Evolutionary conservation across 1,140 invertebrate species (phyloP).

Genomic region (Neodiprion fabricii): DNA sequence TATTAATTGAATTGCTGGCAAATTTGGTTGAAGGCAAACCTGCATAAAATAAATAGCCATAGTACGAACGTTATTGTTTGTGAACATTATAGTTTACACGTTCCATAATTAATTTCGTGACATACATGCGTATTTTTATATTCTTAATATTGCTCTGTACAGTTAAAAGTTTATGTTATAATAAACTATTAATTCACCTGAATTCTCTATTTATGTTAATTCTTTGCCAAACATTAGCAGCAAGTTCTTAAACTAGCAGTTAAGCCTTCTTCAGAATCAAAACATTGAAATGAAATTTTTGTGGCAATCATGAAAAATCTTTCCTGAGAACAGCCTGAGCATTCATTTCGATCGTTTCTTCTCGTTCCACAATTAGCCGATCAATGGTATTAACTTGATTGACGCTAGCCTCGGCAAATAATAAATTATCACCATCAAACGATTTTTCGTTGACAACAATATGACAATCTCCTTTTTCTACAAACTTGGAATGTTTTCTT

Average conservation of each 20-base stretch:
- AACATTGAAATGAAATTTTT: neutral
- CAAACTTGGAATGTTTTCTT: slow-evolving; percentile 26
- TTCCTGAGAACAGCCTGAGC: neutral
- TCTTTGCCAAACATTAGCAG: neutral
- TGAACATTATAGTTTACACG: neutral
- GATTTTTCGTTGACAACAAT: slow-evolving; percentile 22
- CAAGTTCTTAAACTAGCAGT: neutral
- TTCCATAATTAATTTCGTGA: neutral
- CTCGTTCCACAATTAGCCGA: slow-evolving; percentile 16
- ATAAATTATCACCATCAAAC: neutral
- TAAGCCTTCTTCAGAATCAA: neutral
- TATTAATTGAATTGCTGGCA: too few relatives aligned
- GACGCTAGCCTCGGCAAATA: slow-evolving; percentile 16
- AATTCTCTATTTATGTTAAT: neutral
- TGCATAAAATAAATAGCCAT: too few relatives aligned
- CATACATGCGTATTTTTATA: neutral
- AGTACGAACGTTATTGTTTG: too few relatives aligned
- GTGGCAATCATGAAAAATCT: neutral
- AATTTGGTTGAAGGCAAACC: too few relatives aligned
- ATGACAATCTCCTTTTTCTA: neutral
- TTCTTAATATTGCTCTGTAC: neutral
- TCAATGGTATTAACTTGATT: slow-evolving; percentile 5
- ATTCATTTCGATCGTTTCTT: slow-evolving; percentile 16
- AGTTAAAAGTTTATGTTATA: neutral
- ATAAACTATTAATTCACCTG: neutral